These are phyloP conservation scores for Heliconius ethilla DNA, from an alignment of 2,888 invertebrate genomes.

Conservation along the genomic window DNA sequence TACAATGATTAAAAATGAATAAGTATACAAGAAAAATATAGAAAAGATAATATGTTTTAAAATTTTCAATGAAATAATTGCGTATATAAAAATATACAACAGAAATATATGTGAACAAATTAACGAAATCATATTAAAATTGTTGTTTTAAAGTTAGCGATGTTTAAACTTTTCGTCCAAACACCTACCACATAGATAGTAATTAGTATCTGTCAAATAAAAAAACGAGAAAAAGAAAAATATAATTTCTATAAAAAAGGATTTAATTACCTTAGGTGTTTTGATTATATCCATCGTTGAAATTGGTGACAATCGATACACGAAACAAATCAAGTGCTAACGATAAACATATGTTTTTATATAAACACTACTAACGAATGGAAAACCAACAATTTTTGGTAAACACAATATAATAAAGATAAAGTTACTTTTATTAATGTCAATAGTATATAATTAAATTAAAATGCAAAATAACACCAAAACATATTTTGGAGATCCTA, in stretches of 20 bases:
- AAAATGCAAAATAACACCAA: slow-evolving; percentile 20
- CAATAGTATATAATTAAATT: background rate
- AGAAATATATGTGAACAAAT: too few species aligned
- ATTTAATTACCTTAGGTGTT: slow-evolving; percentile 70
- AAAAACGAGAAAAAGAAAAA: background rate
- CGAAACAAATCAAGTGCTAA: slow-evolving; percentile 30
- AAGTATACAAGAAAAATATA: too few species aligned
- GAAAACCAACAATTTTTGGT: background rate
- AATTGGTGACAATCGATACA: slow-evolving; percentile 62
- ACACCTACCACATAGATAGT: background rate
- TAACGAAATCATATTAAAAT: too few species aligned
- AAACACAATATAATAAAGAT: background rate
- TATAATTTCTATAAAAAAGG: background rate
- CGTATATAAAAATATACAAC: too few species aligned
- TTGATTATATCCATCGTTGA: slow-evolving; percentile 72
- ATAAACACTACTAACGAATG: background rate
- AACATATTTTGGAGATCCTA: slow-evolving; percentile 32
- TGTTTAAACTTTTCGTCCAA: background rate
- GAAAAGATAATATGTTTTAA: too few species aligned
- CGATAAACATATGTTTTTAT: slow-evolving; percentile 28
- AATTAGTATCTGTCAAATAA: background rate
- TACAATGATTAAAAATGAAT: background rate
- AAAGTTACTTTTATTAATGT: slow-evolving; percentile 1
- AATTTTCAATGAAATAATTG: too few species aligned
- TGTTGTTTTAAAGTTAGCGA: background rate